These are phyloP conservation scores for Delphinapterus leucas DNA, from an alignment of 2,113 vertebrate genomes.

Conservation along the genomic window DNA sequence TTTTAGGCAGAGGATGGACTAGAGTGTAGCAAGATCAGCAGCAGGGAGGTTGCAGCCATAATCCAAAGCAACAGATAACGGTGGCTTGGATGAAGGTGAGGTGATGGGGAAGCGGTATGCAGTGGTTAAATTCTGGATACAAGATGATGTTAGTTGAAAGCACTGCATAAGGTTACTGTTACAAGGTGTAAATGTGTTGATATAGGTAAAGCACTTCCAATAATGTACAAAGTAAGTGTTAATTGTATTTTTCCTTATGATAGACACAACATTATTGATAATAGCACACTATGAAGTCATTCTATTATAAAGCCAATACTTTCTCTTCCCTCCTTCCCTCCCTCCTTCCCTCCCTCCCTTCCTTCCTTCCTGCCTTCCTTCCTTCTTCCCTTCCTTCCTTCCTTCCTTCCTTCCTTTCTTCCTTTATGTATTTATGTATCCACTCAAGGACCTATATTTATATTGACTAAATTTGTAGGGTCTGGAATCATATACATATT, in stretches of 20 bases:
- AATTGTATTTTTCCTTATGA: background rate
- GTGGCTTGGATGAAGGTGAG: background rate
- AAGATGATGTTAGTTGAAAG: background rate
- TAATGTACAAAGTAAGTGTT: too few relatives aligned
- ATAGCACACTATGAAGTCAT: background rate
- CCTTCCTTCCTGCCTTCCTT: background rate
- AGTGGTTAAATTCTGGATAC: background rate
- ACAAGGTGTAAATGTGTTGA: background rate
- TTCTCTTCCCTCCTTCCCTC: background rate
- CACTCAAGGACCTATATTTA: background rate
- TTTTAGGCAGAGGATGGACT: too few relatives aligned
- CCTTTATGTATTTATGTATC: background rate
- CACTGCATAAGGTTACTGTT: fast-evolving
- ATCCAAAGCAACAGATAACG: background rate
- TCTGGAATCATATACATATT: background rate
- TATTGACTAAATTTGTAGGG: too few relatives aligned
- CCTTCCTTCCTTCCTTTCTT: background rate
- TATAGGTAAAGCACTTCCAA: background rate
- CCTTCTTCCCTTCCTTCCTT: too few relatives aligned
- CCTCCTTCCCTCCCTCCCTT: fast-evolving
- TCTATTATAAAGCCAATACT: background rate
- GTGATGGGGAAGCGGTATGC: background rate
- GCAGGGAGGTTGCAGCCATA: background rate
- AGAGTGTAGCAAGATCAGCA: background rate
- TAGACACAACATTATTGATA: too few relatives aligned